phyloP scores from a whole-genome alignment of 1,140 invertebrate genomes.

The Diuraphis noxia region DNA sequence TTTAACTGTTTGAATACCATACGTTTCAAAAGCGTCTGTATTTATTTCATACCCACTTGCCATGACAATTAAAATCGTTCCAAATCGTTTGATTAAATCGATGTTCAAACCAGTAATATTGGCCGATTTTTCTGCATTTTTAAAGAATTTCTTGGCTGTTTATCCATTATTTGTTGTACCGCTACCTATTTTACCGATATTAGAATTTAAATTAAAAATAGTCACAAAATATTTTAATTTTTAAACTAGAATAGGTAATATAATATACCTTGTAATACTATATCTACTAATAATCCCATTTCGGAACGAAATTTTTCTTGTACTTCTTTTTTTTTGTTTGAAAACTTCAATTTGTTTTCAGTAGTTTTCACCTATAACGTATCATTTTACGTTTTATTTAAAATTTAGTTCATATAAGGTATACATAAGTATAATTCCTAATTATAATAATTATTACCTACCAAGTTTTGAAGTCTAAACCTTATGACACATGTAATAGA shows the following conservation, averaged over 20 bases:
- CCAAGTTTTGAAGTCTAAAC: not conserved
- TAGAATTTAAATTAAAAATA: not conserved
- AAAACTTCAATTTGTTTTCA: not conserved
- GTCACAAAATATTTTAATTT: not conserved
- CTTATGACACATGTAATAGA: not conserved
- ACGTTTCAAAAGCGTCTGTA: not conserved
- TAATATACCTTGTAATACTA: conserved; percentile 13
- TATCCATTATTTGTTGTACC: conserved; percentile 12
- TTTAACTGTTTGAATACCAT: not conserved
- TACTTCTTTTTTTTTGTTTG: not conserved
- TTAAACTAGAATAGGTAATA: too few species aligned
- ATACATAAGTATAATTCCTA: not conserved
- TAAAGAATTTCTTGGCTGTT: not conserved
- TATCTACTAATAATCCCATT: not conserved
- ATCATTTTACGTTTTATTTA: not conserved
- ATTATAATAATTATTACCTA: not conserved
- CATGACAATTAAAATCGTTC: not conserved
- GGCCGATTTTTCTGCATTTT: not conserved
- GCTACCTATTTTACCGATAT: not conserved
- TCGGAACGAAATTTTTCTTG: not conserved
- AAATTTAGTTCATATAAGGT: not conserved
- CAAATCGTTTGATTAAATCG: not conserved
- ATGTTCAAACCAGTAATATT: not conserved
- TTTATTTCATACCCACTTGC: not conserved
- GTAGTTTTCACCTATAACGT: not conserved